These are phyloP conservation scores for Trichosurus vulpecula DNA, from an alignment of 2,797 vertebrate genomes.

Conservation along the genomic window DNA sequence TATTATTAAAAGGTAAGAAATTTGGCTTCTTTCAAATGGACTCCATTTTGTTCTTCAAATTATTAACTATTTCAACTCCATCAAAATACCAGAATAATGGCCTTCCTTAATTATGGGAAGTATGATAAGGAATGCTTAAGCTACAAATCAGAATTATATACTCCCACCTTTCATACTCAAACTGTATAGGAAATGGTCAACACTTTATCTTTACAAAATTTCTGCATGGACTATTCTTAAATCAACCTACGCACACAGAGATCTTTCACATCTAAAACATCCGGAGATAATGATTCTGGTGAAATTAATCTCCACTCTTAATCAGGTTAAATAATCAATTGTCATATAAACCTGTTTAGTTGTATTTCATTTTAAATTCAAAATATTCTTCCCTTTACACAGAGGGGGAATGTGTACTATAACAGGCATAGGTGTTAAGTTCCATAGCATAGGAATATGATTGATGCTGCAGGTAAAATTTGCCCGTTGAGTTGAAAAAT, in stretches of 20 bases:
- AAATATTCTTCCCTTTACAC: not conserved
- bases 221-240: no score
- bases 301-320: not conserved
- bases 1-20: not conserved
- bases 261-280: not conserved
- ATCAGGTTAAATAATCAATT: not conserved
- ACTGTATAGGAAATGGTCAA: not conserved
- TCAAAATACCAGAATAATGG: not conserved
- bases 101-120: not conserved
- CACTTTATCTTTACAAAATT: not conserved
- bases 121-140: not conserved
- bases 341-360: not conserved
- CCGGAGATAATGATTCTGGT: not conserved
- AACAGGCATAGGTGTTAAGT: conserved; percentile 1
- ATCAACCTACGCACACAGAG: not conserved
- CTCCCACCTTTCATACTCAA: not conserved
- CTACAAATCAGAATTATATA: not conserved
- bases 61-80: not conserved
- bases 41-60: not conserved
- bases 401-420: not conserved
- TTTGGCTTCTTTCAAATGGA: not conserved
- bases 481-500: conserved; percentile 31
- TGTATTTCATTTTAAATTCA: not conserved
- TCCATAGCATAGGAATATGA: not conserved
- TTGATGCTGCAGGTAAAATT: conserved; percentile 49